phyloP scores from a whole-genome alignment of 2,113 vertebrate genomes.

The Pithys albifrons region DNA sequence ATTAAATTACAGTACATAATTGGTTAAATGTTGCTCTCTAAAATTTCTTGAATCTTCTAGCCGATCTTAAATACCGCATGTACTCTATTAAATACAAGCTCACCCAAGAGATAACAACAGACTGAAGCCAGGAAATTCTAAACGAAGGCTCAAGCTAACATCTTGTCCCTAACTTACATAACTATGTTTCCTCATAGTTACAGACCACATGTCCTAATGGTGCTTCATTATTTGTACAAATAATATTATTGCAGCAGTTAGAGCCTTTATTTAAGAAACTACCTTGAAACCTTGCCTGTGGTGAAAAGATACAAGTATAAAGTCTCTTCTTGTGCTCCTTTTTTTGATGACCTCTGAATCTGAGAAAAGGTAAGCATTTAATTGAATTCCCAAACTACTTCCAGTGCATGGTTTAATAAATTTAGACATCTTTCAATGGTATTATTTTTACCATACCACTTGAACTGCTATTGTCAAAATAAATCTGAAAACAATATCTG shows the following conservation, averaged over 20 bases:
- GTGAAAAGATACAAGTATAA: neutral
- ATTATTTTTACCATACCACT: neutral
- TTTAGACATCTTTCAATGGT: neutral
- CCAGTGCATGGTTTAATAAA: neutral
- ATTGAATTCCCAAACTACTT: neutral
- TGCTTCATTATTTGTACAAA: slow-evolving; percentile 15
- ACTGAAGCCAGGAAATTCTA: slow-evolving; percentile 42
- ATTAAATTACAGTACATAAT: neutral
- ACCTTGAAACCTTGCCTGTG: neutral
- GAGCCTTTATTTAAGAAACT: neutral
- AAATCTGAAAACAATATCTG: neutral
- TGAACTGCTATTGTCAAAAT: neutral
- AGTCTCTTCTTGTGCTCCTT: neutral
- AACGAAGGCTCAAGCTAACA: slow-evolving; percentile 1
- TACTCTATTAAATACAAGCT: slow-evolving; percentile 24
- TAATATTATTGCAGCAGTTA: slow-evolving; percentile 20
- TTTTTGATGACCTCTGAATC: neutral
- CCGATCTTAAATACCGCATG: neutral
- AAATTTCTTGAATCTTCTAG: neutral
- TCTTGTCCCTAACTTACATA: neutral
- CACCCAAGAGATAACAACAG: neutral
- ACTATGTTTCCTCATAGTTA: neutral
- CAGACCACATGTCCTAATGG: neutral
- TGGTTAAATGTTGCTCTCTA: neutral
- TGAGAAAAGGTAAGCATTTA: neutral